Evolutionary conservation across 1,140 invertebrate genomes (phyloP), one percentile per base, ranked within the genome.

Genomic region (Trichogramma pretiosum): DNA sequence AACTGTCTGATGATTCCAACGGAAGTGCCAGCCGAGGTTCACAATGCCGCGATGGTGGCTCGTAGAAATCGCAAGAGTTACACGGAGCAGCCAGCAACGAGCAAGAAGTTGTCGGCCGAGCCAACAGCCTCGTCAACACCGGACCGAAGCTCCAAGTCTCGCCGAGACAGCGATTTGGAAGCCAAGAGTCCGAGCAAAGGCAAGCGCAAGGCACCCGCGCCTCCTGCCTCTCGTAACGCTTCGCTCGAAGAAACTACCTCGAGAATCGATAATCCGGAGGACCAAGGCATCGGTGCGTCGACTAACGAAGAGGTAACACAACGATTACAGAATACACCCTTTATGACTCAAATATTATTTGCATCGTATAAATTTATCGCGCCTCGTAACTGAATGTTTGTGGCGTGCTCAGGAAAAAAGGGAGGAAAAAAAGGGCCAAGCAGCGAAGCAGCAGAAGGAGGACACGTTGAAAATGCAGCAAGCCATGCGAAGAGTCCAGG

Each of bases 161-260:
- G 13, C 16, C 34, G 9, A 18, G 13, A 18, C 16, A 16, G 18
- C 1, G 30, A 36, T 8, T 10, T 46, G 17, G 62, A 67, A 2
- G 51, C 55, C 0, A 63, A 61, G 50, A 63, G 67, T 57, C 66
- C 68, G 3, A 81, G 82, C 46, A 83, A 79, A 56, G 77, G 76
- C 17, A 85, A 86, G 59, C 77, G 83, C 1, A 85, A 84, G 70
- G 83, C 84, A 10, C 84, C 84, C 2, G 77, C 76, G 0, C 82
- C 82, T 2, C 82, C 83, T 9, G n/a, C n/a, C n/a, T 71, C 69
- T 23, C 52, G 52, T 28, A 7, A 8, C 63, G 21, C 18, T 22
- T 9, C 24, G 65, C 65, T 54, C 16, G 37, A 24, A 21, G 24
- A 3, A 8, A 40, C 17, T 7, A 10, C 17, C 0, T 30, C 23